A percentile compares a stretch with the other conserved stretches of the same genome.
These are phyloP conservation scores for Caenorhabditis sp. DNA, from an alignment of 2,888 invertebrate species.

Conservation along the genomic window DNA sequence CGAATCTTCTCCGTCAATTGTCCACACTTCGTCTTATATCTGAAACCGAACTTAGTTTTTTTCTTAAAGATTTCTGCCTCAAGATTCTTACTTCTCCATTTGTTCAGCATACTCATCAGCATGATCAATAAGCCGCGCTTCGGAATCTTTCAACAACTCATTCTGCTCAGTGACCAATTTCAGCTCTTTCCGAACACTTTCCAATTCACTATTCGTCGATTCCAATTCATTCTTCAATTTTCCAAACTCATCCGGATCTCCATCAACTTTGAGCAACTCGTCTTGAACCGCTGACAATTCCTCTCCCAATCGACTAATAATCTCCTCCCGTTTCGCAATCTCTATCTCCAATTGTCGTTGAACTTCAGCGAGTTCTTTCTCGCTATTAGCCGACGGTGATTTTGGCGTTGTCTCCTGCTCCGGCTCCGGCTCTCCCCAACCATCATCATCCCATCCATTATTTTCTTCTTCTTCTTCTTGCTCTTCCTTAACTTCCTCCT, in stretches of 20 bases:
- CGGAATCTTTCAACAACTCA: slow-evolving; percentile 46
- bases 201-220: slow-evolving; percentile 1
- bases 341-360: slow-evolving; percentile 12
- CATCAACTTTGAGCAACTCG: slow-evolving; percentile 6
- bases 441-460: slow-evolving; percentile 30
- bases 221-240: slow-evolving; percentile 4
- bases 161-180: slow-evolving; percentile 32
- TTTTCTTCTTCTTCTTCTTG: slow-evolving; percentile 3
- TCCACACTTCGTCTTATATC: slow-evolving; percentile 9
- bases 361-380: slow-evolving; percentile 5
- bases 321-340: slow-evolving; percentile 14
- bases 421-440: slow-evolving; percentile 22
- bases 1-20: background rate
- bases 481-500: background rate
- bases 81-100: slow-evolving; percentile 18
- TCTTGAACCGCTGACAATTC: slow-evolving; percentile 7
- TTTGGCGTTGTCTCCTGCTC: too few species aligned
- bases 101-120: slow-evolving; percentile 43
- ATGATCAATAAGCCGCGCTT: slow-evolving; percentile 45
- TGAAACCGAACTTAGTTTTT: background rate
- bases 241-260: slow-evolving; percentile 1
- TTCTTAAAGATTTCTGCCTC: too few species aligned
- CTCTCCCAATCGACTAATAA: slow-evolving; percentile 9
- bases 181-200: slow-evolving; percentile 6
- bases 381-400: background rate